Evolutionary conservation across 2,888 invertebrate species (phyloP), one percentile per base, ranked within the genome.

Genomic region (Elaeidobius kamerunicus): DNA sequence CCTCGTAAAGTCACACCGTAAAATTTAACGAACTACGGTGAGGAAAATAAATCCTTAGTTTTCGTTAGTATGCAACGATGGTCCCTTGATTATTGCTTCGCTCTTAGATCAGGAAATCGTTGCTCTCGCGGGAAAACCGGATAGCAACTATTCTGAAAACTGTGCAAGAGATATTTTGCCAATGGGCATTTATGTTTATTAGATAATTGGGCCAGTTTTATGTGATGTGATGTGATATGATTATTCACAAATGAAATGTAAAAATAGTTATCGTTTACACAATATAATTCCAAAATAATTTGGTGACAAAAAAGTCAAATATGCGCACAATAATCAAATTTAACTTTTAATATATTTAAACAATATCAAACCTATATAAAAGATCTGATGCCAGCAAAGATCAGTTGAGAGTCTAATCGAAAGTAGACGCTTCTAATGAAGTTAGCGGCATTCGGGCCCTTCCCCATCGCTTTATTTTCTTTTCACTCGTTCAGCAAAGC

Each of bases 361-460:
- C 12, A n/a, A 16, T 19, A 28, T 15, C 27, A 41, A 41, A 28
- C 28, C 27, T 28, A 50, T 34, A 23, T 42, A 42, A 50, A 42
- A 34, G 20, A 50, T 50, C 49, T 30, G 34, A 50, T 50, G 42
- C 32, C 30, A n/a, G 27, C 36, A 23, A 27, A 46, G 38, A 23
- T 14, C 14, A 20, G 28, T 27, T 18, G 18, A 41, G 34, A 17
- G 18, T 18, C 18, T 54, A 54, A 54, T 54, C 44, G 49, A 45
- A 23, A 51, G 44, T 39, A 51, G 51, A 39, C 51, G 44, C 39
- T 45, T 55, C 50, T 55, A 55, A 55, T 55, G 50, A 55, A 55
- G 49, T 55, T 51, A 51, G 44, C 51, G n/a, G 38, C 39, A 39
- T 40, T 40, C 35, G 35, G 39, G 27, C 27, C 14, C 38, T 32